Base-by-base conservation (phyloP, 2,888 invertebrate species). In the Tuta absoluta region DNA sequence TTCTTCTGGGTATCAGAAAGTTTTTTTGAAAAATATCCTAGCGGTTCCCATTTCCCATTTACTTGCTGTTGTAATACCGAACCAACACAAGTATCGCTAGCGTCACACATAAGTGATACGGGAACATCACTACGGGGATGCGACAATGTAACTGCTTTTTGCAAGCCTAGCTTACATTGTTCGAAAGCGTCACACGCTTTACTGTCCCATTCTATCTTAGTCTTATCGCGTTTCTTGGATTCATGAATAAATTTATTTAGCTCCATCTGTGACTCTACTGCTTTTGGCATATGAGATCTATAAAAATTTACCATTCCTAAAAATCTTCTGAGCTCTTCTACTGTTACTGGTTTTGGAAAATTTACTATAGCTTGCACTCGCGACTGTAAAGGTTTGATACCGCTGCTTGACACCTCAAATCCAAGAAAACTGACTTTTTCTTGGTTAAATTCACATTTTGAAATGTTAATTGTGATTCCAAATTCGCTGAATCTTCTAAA, bases 81-180 rank as follows among this genome's bases (percentile, higher is more conserved):
- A 3, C 82, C 85, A 21, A 80, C 71, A 11, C 81, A 72, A 4
- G 62, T 67, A 51, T 78, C 72, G 0, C 81, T 84, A 4, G 84
- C 84, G 67, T 84, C 80, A 2, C 70, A 69, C 51, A 72, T 68
- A 1, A 82, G 17, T 14, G 74, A 64, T 5, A 81, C 19, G 8
- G 67, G 53, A 0, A 75, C 72, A 53, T 71, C 65, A 0, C 65
- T 7, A 10, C 63, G 59, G 2, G 78, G 81, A 49, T 79, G 73
- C 2, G 71, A 70, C 5, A 81, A 66, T n/a, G 75, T 67, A 5
- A 74, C 72, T 14, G 75, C 74, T 23, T 71, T 63, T 23, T 66
- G 60, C 8, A 77, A 65, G 23, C 63, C 67, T 19, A 64, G 19
- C 66, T 78, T 79, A 62, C 72, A 68, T 58, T 66, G 19, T 41